Evolutionary conservation across 2,797 vertebrate species (phyloP), one percentile per base, ranked within the genome.

Genomic region (Bufotes viridis): DNA sequence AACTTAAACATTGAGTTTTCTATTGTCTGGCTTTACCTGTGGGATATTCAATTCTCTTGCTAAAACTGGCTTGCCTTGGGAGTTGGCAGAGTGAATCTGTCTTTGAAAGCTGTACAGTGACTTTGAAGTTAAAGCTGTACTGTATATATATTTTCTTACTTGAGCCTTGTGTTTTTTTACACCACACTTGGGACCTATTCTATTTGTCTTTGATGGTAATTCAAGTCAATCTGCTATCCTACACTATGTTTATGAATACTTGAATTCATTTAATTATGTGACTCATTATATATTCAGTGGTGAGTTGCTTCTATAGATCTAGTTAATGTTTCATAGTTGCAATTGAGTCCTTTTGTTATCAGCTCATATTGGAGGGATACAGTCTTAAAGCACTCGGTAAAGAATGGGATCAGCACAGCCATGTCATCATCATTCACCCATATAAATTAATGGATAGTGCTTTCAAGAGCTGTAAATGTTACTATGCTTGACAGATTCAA

Each of bases 41-140:
- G 87, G 75, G 79, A 86, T 79, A 89, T 89, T 86, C 84, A 65
- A 75, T 89, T 81, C 88, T 89, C 84, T 86, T 82, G 72, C 88
- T 89, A 86, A 89, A 89, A 89, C 79, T 14, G 80, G 72, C 78
- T 86, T 86, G 88, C 88, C 67, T 86, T 89, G 88, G 88, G 88
- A 89, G 78, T 89, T 86, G 67, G 72, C 84, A 89, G 70, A 86
- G 78, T 78, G 84, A 86, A 85, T 86, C 88, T 86, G 79, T 86
- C 88, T 89, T 89, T 89, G 79, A 85, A 86, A 89, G 24, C 29
- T 70, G 53, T 82, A 58, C 79, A 70, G 88, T 86, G 78, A 86
- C 87, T 89, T 89, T 89, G 61, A 89, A 86, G 88, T 82, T 57
- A 86, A 76, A 78, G 49, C 51, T 78, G 79, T 84, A 86, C 26